These are phyloP conservation scores for Datnioides undecimradiatus DNA, from an alignment of 2,113 vertebrate genomes.

Conservation along the genomic window DNA sequence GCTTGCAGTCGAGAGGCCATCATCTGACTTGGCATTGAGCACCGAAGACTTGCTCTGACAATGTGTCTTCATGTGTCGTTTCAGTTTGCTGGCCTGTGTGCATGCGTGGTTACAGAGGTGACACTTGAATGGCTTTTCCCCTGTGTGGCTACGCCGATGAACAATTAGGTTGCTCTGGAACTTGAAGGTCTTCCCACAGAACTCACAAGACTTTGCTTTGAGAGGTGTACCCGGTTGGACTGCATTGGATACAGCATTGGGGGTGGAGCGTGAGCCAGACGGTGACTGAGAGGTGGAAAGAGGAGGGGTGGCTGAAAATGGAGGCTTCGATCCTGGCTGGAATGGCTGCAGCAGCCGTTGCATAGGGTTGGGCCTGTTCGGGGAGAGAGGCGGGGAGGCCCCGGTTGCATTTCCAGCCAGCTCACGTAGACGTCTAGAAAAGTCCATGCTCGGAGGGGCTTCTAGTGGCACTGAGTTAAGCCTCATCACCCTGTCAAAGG, in stretches of 20 bases:
- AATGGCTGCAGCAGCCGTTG: constrained; percentile 98
- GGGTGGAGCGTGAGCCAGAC: constrained; percentile 89
- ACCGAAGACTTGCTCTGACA: constrained; percentile 93
- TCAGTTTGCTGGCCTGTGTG: constrained; percentile 98
- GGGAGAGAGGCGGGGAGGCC: constrained; percentile 96
- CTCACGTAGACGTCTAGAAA: constrained; percentile 96
- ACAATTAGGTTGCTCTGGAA: constrained; percentile 99
- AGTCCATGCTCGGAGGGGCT: constrained; percentile 95
- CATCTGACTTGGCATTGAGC: constrained; percentile 94
- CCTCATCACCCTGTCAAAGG: constrained; percentile 98
- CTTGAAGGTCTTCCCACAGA: constrained; percentile 99
- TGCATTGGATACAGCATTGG: constrained; percentile 62
- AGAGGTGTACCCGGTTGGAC: constrained; percentile 87
- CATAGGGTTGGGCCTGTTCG: constrained; percentile 97
- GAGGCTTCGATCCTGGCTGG: constrained; percentile 94
- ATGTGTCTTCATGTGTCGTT: constrained; percentile 99
- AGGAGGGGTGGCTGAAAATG: constrained; percentile 94
- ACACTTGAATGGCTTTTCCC: constrained; percentile 99
- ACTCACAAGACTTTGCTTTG: constrained; percentile 98
- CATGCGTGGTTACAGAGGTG: constrained; percentile 98
- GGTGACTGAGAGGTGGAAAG: constrained; percentile 94
- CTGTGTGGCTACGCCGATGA: constrained; percentile 97
- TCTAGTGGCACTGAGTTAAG: constrained; percentile 97
- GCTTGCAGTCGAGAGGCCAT: constrained; percentile 93
- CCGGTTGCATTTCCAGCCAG: constrained; percentile 93